Conservation (phyloP, 2,797 vertebrate genomes). For the Petrocephalus sullivani region DNA sequence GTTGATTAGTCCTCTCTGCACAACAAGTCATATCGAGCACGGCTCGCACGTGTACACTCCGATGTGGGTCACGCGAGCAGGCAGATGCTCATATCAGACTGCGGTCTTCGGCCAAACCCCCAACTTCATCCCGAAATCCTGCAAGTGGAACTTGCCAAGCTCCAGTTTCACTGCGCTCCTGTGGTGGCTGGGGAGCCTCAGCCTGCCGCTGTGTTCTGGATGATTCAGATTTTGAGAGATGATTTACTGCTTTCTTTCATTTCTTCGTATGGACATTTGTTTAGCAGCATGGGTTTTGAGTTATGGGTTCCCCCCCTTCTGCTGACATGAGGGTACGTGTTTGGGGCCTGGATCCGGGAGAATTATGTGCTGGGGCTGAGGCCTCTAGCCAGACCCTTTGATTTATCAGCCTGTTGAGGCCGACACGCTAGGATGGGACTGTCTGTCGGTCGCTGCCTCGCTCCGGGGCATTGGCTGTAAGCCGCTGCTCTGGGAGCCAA, state of each 20-base stretch:
- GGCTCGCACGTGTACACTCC: background rate
- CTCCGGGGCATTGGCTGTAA: background rate
- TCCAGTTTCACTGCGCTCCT: background rate
- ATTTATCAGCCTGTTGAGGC: conserved; percentile 13
- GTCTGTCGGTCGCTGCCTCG: background rate
- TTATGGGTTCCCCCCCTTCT: background rate
- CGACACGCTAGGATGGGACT: background rate
- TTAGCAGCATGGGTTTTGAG: background rate
- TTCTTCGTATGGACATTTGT: conserved; percentile 9
- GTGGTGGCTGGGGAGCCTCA: background rate
- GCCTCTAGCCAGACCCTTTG: background rate
- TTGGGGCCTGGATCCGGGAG: background rate
- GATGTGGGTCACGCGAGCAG: background rate
- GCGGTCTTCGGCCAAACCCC: background rate
- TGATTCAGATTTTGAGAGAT: background rate
- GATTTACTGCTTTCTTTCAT: conserved; percentile 16
- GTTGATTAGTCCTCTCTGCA: background rate
- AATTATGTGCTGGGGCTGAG: conserved; percentile 17
- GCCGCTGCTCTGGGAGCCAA: conserved; percentile 2
- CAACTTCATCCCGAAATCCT: background rate
- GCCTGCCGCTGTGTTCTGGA: background rate
- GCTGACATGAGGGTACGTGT: background rate
- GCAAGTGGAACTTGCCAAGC: background rate
- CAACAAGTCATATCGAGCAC: background rate
- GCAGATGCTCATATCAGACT: background rate